A percentile compares a stretch with the other conserved stretches of the same genome.
phyloP scores from a whole-genome alignment of 2,113 vertebrate species.

The Perognathus longimembris region DNA sequence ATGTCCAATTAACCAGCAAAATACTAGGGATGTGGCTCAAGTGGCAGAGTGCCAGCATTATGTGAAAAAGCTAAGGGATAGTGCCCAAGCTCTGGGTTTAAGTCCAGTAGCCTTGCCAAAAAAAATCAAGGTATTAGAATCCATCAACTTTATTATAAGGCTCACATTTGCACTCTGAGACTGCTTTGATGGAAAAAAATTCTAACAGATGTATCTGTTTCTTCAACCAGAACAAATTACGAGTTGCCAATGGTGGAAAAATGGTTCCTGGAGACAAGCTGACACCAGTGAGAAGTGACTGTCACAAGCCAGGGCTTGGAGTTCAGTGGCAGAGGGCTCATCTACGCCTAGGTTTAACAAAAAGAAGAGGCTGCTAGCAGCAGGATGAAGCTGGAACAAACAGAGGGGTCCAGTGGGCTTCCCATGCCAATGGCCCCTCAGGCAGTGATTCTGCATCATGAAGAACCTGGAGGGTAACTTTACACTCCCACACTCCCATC shows the following conservation, averaged over 20 bases:
- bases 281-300: background rate
- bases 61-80: no score
- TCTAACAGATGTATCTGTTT: background rate
- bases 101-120: no score
- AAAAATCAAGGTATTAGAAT: background rate
- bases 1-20: no score
- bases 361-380: background rate
- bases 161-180: background rate
- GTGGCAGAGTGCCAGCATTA: no score
- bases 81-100: no score
- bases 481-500: background rate
- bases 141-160: background rate
- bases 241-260: background rate
- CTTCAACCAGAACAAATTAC: slow-evolving; percentile 15
- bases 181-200: slow-evolving; percentile 40
- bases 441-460: background rate
- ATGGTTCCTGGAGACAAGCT: background rate
- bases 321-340: background rate
- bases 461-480: background rate
- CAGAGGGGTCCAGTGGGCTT: background rate
- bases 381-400: background rate
- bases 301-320: background rate
- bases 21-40: no score
- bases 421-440: background rate
- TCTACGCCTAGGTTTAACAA: background rate